Evolutionary conservation across 2,113 vertebrate species (phyloP).

Genomic region (Dipodomys merriami): DNA sequence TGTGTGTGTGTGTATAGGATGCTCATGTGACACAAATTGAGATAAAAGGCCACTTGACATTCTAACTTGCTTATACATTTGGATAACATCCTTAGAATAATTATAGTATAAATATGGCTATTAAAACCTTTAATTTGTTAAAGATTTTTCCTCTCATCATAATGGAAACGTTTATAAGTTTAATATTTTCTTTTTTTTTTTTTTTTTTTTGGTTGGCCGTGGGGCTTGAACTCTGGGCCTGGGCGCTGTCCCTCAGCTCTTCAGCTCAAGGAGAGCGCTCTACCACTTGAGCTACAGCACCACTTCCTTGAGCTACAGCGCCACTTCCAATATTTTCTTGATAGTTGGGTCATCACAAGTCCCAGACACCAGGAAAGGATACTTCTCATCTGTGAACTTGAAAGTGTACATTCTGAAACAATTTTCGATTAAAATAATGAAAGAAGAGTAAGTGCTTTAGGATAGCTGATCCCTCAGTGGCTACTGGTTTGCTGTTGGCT

Average conservation of each 20-base stretch:
- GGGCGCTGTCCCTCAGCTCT: too few species aligned
- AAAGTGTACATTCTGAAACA: background rate
- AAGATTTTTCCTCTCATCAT: background rate
- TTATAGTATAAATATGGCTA: background rate
- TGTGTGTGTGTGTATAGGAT: background rate
- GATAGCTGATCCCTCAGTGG: background rate
- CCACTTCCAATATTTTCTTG: too few species aligned
- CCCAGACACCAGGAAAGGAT: background rate
- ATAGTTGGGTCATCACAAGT: background rate
- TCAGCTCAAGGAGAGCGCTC: too few species aligned
- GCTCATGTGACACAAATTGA: background rate
- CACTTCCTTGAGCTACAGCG: too few species aligned
- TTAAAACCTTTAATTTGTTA: background rate
- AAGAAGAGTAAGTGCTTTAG: background rate
- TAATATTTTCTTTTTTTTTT: conserved; percentile 4
- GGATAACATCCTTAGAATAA: conserved; percentile 36
- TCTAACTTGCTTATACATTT: background rate
- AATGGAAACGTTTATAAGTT: background rate
- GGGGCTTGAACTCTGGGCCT: too few species aligned
- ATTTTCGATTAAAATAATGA: background rate
- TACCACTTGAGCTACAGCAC: too few species aligned
- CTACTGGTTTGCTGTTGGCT: background rate
- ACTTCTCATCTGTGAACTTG: background rate
- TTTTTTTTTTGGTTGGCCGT: too few species aligned
- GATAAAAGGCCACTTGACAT: background rate